Evolutionary conservation across 2,888 invertebrate species (phyloP).

Genomic region (Tupiocoris notatus): DNA sequence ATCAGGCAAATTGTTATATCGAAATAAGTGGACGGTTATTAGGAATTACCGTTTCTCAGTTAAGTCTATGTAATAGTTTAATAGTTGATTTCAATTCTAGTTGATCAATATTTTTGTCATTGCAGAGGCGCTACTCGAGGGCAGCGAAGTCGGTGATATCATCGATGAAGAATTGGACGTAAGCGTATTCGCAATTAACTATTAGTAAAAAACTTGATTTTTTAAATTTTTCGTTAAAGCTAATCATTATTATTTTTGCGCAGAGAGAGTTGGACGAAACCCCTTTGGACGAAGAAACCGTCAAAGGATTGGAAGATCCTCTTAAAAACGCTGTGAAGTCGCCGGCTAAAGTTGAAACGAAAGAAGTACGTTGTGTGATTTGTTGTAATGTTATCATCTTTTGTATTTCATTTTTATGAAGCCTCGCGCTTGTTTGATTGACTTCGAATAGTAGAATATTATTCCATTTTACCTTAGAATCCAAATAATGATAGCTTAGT

Average conservation of each 20-base stretch:
- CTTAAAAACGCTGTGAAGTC: constrained; percentile 7
- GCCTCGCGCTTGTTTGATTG: too few relatives aligned
- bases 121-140: constrained; percentile 43
- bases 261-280: constrained; percentile 35
- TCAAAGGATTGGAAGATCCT: constrained; percentile 20
- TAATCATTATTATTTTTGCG: not conserved
- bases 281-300: constrained; percentile 22
- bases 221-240: not conserved
- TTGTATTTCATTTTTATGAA: too few relatives aligned
- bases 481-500: too few relatives aligned
- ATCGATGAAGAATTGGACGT: constrained; percentile 44
- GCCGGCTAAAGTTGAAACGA: not conserved
- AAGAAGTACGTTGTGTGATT: not conserved
- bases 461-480: too few relatives aligned
- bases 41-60: too few relatives aligned
- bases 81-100: not conserved
- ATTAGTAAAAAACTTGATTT: not conserved
- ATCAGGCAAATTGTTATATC: too few relatives aligned
- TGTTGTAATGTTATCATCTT: too few relatives aligned
- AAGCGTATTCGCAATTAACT: not conserved
- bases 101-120: constrained; percentile 3
- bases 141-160: constrained; percentile 44
- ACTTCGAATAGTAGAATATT: too few relatives aligned
- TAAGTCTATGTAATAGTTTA: too few relatives aligned
- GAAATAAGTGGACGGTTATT: too few relatives aligned